Base-by-base conservation (phyloP, 2,888 invertebrate species). In the Polia nebulosa region DNA sequence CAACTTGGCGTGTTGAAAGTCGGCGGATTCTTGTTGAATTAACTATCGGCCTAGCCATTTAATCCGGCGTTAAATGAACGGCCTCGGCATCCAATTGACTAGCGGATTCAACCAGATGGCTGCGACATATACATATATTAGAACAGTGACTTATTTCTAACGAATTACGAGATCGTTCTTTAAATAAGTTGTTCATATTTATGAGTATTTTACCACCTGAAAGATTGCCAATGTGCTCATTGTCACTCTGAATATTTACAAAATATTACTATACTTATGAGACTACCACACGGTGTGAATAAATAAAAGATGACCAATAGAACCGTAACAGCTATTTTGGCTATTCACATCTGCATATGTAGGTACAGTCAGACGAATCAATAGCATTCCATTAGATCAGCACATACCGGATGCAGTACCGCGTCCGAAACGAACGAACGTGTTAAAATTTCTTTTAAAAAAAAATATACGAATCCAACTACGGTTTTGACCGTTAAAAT, bases 381-480 rank as follows among this genome's bases (percentile, higher is more conserved):
- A 83, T 79, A 76, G 81, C 64, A 82, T 82, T 81, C 80, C 81
- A 73, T 62, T 61, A 85, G 72, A 72, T 79, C 58, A 59, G 58
- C 49, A 27, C 64, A 78, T 71, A 56, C 60, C 49, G 53, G 9
- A 76, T 41, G 49, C 56, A 55, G 62, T 15, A 20, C 36, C 32
- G 25, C 59, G 29, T 51, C 27, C 41, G 49, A 56, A 61, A 34
- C 61, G 70, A 47, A 34, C 60, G 72, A 57, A 58, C 60, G 65
- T 49, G 65, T 60, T 41, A 25, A 58, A 64, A 51, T 53, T 56
- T 49, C 20, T 73, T 70, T 59, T 0, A 0, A 17, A 17, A 49
- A n/a, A 49, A 55, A 22, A 52, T 9, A n/a, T 27, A 6, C 25
- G 34, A 17, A 32, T 44, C 8, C 41, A 13, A n/a, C 39, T 22